A percentile compares a stretch with the other conserved stretches of the same genome.
Evolutionary conservation across 1,140 invertebrate species (phyloP).

Genomic region (Lordiphosa collinella): DNA sequence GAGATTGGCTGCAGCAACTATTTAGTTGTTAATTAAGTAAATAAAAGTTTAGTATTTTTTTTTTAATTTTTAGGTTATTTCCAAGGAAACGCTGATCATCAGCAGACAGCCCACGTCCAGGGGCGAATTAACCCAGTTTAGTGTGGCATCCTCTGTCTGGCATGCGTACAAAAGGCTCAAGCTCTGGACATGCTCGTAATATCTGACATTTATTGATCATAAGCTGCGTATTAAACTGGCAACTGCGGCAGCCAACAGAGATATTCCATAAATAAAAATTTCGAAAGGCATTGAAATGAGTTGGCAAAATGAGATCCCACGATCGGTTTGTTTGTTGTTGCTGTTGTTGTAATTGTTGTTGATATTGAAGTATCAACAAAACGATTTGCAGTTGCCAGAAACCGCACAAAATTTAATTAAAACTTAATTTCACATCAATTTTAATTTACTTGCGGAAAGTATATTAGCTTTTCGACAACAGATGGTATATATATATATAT

Average conservation of each 20-base stretch:
- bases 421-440: conserved; percentile 7
- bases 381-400: conserved; percentile 12
- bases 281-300: conserved; percentile 39
- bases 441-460: no score
- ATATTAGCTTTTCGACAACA: no score
- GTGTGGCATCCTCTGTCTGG: conserved; percentile 9
- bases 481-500: no score
- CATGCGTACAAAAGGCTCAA: conserved; percentile 24
- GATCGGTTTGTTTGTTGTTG: conserved; percentile 12
- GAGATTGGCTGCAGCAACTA: conserved; percentile 40
- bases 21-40: conserved; percentile 75
- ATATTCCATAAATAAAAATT: conserved; percentile 49
- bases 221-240: conserved; percentile 72
- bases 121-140: conserved; percentile 57
- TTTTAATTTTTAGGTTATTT: conserved; percentile 39
- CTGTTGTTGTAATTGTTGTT: conserved; percentile 10
- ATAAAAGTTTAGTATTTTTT: conserved; percentile 61
- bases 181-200: conserved; percentile 27
- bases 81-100: conserved; percentile 37
- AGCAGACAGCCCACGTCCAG: conserved; percentile 16
- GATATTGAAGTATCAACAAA: conserved; percentile 32
- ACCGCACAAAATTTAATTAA: no score
- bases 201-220: conserved; percentile 74
- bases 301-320: conserved; percentile 64
- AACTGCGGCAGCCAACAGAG: conserved; percentile 10